These are phyloP conservation scores for Micrasema minimum DNA, from an alignment of 1,140 invertebrate genomes.

Conservation along the genomic window DNA sequence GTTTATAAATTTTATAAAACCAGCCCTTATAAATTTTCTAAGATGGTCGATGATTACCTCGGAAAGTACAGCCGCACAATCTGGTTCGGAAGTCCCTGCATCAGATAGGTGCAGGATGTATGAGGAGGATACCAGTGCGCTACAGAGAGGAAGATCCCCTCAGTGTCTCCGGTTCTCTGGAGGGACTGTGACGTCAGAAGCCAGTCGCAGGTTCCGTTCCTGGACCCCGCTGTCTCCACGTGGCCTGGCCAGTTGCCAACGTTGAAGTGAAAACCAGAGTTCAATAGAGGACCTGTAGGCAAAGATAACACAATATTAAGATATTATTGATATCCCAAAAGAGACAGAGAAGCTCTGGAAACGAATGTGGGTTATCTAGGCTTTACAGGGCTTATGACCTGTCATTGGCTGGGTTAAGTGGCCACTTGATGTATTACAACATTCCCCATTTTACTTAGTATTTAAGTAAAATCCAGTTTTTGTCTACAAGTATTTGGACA, in stretches of 20 bases:
- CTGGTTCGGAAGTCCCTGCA: conserved; percentile 84
- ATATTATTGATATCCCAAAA: too few species aligned
- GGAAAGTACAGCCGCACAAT: conserved; percentile 89
- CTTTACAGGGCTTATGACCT: too few species aligned
- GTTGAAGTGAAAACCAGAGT: conserved; percentile 93
- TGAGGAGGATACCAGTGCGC: conserved; percentile 93
- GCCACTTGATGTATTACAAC: too few species aligned
- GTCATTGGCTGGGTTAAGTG: too few species aligned
- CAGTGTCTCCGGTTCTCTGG: conserved; percentile 77
- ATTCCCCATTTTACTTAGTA: too few species aligned
- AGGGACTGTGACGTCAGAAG: conserved; percentile 83
- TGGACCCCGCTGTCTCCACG: conserved; percentile 85
- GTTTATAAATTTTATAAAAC: too few species aligned
- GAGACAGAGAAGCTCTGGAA: too few species aligned
- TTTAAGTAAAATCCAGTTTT: too few species aligned
- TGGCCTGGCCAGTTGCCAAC: conserved; percentile 93
- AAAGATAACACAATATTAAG: too few species aligned
- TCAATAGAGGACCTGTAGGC: conserved; percentile 79
- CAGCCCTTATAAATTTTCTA: too few species aligned
- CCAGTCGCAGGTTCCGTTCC: conserved; percentile 89
- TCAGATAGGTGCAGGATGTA: conserved; percentile 89
- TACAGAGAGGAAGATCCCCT: conserved; percentile 89
- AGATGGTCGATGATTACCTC: conserved; percentile 74
- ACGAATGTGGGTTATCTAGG: too few species aligned
- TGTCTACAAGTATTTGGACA: too few species aligned